Percentiles rank a stretch among this genome's conserved stretches.
phyloP scores from a whole-genome alignment of 2,797 vertebrate species.

The Chelidonichthys spinosus region DNA sequence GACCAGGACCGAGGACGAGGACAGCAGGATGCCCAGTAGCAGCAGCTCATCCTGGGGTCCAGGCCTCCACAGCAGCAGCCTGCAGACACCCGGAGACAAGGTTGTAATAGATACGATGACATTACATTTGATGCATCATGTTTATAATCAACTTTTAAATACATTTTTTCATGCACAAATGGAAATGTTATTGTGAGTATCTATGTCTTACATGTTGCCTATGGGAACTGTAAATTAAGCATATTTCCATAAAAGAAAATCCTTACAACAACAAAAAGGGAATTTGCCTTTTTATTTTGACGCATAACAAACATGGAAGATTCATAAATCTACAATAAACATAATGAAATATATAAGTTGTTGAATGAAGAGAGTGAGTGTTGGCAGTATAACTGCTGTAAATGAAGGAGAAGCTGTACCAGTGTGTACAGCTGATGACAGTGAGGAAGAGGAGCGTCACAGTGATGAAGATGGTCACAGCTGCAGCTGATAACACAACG shows the following conservation, averaged over 20 bases:
- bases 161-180: not conserved
- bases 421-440: conserved; percentile 84
- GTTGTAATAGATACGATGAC: too few species aligned
- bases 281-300: too few species aligned
- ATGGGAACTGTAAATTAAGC: not conserved
- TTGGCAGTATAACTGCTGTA: too few species aligned
- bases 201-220: not conserved
- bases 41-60: conserved; percentile 91
- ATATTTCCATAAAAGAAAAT: not conserved
- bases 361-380: too few species aligned
- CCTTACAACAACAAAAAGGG: too few species aligned
- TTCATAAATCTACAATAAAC: too few species aligned
- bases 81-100: conserved; percentile 58
- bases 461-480: conserved; percentile 87
- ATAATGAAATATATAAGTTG: too few species aligned
- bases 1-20: conserved; percentile 90
- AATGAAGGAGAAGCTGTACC: conserved; percentile 73
- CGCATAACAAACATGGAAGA: too few species aligned
- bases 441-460: conserved; percentile 87
- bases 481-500: conserved; percentile 86
- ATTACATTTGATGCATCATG: too few species aligned
- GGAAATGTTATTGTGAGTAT: not conserved
- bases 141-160: not conserved
- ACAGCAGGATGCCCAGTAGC: conserved; percentile 91
- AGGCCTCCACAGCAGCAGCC: conserved; percentile 86